Percentiles rank a stretch among this genome's conserved stretches.
Evolutionary conservation across 2,888 invertebrate genomes (phyloP).

Genomic region (Diplazon laetatorius): DNA sequence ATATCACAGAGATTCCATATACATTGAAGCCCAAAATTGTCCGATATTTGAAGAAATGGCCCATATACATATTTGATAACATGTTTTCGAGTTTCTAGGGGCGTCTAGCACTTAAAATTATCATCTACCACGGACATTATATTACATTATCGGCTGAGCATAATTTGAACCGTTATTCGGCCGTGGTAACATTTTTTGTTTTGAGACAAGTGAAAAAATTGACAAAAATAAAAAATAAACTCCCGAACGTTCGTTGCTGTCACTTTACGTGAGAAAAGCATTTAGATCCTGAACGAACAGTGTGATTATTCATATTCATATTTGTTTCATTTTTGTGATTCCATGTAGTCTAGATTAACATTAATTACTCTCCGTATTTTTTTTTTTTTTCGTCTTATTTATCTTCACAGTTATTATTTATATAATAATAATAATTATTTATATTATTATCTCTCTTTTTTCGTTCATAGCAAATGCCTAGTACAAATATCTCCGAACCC

Average conservation of each 20-base stretch:
- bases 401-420: constrained; percentile 11
- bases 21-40: too few relatives aligned
- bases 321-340: constrained; percentile 37
- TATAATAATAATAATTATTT: background rate
- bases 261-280: constrained; percentile 26
- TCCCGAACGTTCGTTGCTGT: constrained; percentile 29
- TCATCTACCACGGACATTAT: constrained; percentile 42
- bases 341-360: constrained; percentile 58
- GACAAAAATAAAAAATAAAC: constrained; percentile 55
- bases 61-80: too few relatives aligned
- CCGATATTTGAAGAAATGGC: too few relatives aligned
- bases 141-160: constrained; percentile 46
- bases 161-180: constrained; percentile 35
- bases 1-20: too few relatives aligned
- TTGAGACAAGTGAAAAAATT: constrained; percentile 46
- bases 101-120: constrained; percentile 41
- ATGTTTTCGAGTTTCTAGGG: constrained; percentile 50
- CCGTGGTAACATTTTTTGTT: too few relatives aligned
- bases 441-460: too few relatives aligned
- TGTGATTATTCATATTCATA: constrained; percentile 31
- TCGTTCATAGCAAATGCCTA: constrained; percentile 57
- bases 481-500: constrained; percentile 73
- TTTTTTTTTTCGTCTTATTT: background rate
- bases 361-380: constrained; percentile 42
- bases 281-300: constrained; percentile 52